Evolutionary conservation across 1,140 invertebrate genomes (phyloP).

Genomic region (Apis cerana): DNA sequence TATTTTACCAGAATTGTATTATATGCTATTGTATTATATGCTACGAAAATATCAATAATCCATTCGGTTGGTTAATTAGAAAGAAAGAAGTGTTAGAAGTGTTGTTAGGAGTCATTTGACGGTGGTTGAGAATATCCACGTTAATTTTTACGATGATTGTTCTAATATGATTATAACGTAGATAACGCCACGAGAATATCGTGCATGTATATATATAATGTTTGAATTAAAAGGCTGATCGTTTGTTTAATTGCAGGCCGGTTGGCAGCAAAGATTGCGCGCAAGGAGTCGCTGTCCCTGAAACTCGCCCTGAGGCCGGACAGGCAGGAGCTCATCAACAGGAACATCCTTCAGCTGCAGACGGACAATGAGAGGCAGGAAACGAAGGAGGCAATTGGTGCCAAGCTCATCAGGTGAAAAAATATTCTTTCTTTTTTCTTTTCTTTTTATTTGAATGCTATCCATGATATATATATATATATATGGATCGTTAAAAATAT

Average conservation of each 20-base stretch:
- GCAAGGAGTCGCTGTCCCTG: constrained; percentile 97
- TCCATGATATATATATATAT: background rate
- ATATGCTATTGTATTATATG: no score
- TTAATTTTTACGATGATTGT: no score
- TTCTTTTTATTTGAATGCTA: background rate
- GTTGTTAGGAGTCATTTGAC: no score
- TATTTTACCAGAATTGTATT: no score
- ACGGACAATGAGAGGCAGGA: constrained; percentile 96
- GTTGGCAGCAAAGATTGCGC: constrained; percentile 94
- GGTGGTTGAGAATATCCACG: no score
- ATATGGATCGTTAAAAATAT: no score
- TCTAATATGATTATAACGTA: no score
- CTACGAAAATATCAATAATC: no score
- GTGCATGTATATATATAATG: background rate
- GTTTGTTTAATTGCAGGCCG: constrained; percentile 78
- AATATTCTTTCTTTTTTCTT: background rate
- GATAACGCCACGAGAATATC: background rate
- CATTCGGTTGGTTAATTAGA: no score
- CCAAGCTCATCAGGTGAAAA: constrained; percentile 92
- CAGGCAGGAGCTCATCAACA: constrained; percentile 96
- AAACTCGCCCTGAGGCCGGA: constrained; percentile 96
- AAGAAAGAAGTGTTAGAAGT: no score
- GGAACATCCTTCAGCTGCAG: constrained; percentile 97
- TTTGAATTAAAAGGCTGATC: constrained; percentile 30
- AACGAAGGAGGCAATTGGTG: constrained; percentile 96